Evolutionary conservation across 2,797 vertebrate genomes (phyloP).

Genomic region (Muscicapa striata): DNA sequence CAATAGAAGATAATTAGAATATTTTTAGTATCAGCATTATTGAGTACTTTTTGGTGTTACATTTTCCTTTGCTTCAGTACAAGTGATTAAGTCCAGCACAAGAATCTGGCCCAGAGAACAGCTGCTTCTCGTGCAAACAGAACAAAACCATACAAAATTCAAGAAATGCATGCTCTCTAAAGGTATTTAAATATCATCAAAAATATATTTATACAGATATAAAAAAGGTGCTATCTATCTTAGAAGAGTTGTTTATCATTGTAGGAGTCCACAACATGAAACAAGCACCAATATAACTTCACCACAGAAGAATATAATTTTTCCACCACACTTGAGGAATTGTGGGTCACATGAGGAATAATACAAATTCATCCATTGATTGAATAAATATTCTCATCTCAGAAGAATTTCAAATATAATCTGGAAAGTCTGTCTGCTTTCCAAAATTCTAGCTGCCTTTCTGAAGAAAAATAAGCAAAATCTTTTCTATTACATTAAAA

Average conservation of each 20-base stretch:
- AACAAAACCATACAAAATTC: not conserved
- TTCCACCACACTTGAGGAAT: not conserved
- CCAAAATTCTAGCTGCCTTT: not conserved
- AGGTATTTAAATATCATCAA: not conserved
- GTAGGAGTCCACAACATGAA: not conserved
- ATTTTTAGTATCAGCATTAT: not conserved
- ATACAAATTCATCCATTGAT: not conserved
- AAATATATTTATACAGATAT: not conserved
- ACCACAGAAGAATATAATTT: not conserved
- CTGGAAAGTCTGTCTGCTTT: not conserved
- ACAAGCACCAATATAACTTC: not conserved
- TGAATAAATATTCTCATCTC: not conserved
- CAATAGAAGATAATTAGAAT: not conserved
- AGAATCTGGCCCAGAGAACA: not conserved
- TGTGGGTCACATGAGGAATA: not conserved
- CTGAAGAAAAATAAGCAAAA: not conserved
- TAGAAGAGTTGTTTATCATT: not conserved
- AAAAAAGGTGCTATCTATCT: not conserved
- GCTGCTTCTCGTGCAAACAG: not conserved
- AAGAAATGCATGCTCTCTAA: not conserved
- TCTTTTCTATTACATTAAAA: not conserved
- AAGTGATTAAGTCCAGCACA: not conserved
- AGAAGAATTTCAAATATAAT: not conserved
- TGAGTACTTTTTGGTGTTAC: not conserved
- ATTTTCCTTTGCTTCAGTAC: not conserved